Percentiles rank a stretch among this genome's conserved stretches.
phyloP scores from a whole-genome alignment of 2,113 vertebrate species.

The Pygoscelis adeliae region DNA sequence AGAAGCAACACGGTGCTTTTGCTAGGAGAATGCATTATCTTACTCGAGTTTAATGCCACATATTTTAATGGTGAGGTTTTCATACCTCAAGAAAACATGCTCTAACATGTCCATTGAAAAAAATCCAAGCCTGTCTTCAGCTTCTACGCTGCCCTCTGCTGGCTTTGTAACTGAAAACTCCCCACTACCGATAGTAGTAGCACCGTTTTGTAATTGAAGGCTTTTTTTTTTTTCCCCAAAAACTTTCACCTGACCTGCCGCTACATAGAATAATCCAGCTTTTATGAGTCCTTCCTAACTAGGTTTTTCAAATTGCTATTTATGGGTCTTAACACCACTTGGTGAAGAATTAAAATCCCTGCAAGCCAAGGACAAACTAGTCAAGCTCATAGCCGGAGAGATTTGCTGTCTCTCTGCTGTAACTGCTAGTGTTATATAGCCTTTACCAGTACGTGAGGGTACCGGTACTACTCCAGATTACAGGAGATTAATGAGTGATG shows the following conservation, averaged over 20 bases:
- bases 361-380: neutral
- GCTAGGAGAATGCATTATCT: neutral
- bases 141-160: constrained; percentile 75
- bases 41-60: neutral
- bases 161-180: neutral
- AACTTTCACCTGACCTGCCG: neutral
- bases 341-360: neutral
- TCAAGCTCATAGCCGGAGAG: neutral
- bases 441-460: fast-evolving
- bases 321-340: neutral
- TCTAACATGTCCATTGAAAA: constrained; percentile 72
- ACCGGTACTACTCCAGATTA: neutral
- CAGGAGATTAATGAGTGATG: neutral
- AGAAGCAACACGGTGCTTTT: neutral
- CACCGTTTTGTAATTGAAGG: fast-evolving
- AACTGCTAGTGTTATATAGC: neutral
- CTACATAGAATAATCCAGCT: neutral
- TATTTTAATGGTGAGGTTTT: constrained; percentile 33
- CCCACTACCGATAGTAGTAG: fast-evolving
- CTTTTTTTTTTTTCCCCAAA: neutral
- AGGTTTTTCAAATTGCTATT: neutral
- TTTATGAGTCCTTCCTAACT: neutral
- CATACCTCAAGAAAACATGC: constrained; percentile 72
- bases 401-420: fast-evolving
- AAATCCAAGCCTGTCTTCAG: neutral